These are phyloP conservation scores for Pipistrellus pygmaeus DNA, from an alignment of 2,797 vertebrate species.

Conservation along the genomic window DNA sequence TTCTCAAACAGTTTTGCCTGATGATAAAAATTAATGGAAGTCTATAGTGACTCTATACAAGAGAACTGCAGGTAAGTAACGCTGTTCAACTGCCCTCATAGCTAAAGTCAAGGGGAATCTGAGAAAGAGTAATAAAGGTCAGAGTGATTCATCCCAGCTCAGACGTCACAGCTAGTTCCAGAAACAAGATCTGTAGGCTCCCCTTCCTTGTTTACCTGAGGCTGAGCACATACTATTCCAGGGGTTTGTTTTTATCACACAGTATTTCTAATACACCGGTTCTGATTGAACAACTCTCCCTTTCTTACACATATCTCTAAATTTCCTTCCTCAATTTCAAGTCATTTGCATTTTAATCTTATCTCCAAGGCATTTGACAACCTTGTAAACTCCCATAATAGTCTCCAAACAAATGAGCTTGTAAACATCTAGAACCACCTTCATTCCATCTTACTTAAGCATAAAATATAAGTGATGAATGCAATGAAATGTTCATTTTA, in stretches of 20 bases:
- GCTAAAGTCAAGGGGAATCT: not conserved
- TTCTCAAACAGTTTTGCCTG: not conserved
- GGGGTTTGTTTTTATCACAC: not conserved
- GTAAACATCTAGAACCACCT: not conserved
- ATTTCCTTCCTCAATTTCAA: not conserved
- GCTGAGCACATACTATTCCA: not conserved
- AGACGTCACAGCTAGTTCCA: not conserved
- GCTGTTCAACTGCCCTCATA: not conserved
- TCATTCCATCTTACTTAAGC: not conserved
- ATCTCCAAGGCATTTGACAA: not conserved
- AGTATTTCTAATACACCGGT: no score
- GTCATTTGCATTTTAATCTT: conserved; percentile 38
- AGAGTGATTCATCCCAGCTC: not conserved
- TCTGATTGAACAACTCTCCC: not conserved
- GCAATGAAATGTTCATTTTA: conserved; percentile 7
- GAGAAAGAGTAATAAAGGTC: not conserved
- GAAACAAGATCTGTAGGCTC: not conserved
- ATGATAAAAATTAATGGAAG: not conserved
- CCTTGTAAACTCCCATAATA: not conserved
- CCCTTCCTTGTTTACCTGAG: not conserved
- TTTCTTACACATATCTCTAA: not conserved
- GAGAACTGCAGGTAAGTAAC: not conserved
- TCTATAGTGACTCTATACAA: not conserved
- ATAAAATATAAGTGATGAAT: not conserved
- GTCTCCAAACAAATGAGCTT: not conserved